These are phyloP conservation scores for Pangasius macronema DNA, from an alignment of 2,797 vertebrate genomes.

Conservation along the genomic window DNA sequence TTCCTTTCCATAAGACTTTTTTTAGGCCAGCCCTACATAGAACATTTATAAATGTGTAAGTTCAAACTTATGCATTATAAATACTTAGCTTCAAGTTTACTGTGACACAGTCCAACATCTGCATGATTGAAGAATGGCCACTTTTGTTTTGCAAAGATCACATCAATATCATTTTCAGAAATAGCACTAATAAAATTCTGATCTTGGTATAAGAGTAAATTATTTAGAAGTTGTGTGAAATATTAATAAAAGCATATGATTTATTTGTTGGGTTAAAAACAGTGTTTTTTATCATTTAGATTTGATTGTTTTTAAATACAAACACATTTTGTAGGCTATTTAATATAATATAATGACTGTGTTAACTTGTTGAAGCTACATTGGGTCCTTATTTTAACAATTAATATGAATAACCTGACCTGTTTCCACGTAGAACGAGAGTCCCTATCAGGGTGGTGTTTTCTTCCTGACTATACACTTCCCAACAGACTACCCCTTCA, in stretches of 20 bases:
- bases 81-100: background rate
- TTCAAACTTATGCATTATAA: background rate
- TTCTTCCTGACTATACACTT: slow-evolving; percentile 87
- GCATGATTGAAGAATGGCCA: background rate
- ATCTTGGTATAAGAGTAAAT: background rate
- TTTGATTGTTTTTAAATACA: background rate
- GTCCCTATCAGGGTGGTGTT: slow-evolving; percentile 83
- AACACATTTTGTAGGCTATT: background rate
- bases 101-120: background rate
- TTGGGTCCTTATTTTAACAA: background rate
- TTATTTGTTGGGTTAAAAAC: background rate
- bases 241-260: background rate
- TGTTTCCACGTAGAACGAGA: slow-evolving; percentile 70
- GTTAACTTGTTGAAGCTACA: background rate
- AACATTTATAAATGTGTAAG: background rate
- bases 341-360: background rate
- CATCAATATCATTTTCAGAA: background rate
- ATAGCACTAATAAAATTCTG: background rate
- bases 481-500: slow-evolving; percentile 86
- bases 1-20: too few relatives aligned
- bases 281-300: background rate
- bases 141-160: background rate
- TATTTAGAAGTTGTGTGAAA: background rate
- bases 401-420: slow-evolving; percentile 17
- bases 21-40: background rate